Base-by-base conservation (phyloP, 2,888 invertebrate genomes). In the Megalurothrips usitatus region DNA sequence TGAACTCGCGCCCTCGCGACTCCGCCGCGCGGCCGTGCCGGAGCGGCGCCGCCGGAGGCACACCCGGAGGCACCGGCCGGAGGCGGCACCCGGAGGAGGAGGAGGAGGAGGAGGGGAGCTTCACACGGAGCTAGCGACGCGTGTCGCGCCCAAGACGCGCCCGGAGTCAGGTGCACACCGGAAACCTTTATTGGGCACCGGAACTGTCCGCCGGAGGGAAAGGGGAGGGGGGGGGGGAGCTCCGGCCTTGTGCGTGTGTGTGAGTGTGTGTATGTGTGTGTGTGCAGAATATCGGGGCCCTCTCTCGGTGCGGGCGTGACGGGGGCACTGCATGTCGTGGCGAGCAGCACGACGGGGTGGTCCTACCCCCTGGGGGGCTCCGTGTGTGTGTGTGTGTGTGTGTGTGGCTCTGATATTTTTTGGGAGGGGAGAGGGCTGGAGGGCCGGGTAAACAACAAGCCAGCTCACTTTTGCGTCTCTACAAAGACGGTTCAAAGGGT, bases 111-210 rank as follows among this genome's bases (percentile, higher is more conserved):
- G 52, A 52, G 52, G 23, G 23, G 4, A 75, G 68, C 68, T 75
- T 75, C 68, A 75, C 68, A 75, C 68, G 68, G 26, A 75, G 23
- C 68, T 75, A 75, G 68, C 68, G 23, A 75, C 68, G 68, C 68
- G 68, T 75, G 68, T 75, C 68, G 34, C n/a, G 58, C 17, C 17
- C 19, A 58, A 58, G 58, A 58, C 58, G 19, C 58, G 19, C 58
- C 14, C 52, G 11, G 68, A 68, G 68, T 68, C 68, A 68, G 68
- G 68, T 75, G 68, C 68, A 75, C 68, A 75, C 68, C 68, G 68
- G 68, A 75, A 75, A 75, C 68, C 68, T 75, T 23, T 75, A 75
- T 75, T 75, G 26, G 68, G 68, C 23, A 75, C 68, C 68, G 68
- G 68, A 75, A 75, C 68, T 75, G 23, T 12, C 26, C 26, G 68